Evolutionary conservation across 2,797 vertebrate genomes (phyloP), one percentile per base, ranked within the genome.

Genomic region (Paguma larvata): DNA sequence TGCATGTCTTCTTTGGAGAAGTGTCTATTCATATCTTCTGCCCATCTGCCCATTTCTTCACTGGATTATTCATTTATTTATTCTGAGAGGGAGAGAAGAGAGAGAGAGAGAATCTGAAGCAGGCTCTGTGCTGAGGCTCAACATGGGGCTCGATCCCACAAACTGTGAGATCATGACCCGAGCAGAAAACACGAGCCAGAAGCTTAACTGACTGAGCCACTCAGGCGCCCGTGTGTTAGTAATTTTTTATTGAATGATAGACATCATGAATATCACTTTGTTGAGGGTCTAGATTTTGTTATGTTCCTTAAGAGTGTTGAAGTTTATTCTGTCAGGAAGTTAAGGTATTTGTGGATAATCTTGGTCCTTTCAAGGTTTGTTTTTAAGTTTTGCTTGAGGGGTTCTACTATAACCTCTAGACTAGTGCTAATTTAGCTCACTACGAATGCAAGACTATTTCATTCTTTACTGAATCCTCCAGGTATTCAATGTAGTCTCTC

Each of bases 271-370:
- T 85, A 89, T 70, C 89, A 51, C 41, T 77, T 93, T 62, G 41
- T 32, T 89, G 68, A 67, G 70, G 4, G 7, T 53, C 41, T 75
- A 59, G 46, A 89, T 91, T 95, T 79, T 87, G n/a, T 87, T 82
- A 25, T 15, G 10, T 15, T 91, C 72, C 18, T 82, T 30, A 46
- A 87, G n/a, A 95, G n/a, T 68, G 30, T 63, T 93, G n/a, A 84
- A 78, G 21, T 53, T 89, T 84, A 65, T 75, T 25, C 51, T 70
- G 63, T 41, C 2, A 72, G 18, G 15, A 88, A 96, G 34, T 44
- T 79, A 84, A 79, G 51, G 53, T 96, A 70, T 78, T 78, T 88
- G 41, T 84, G 14, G 53, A 78, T 84, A 73, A 91, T 21, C n/a
- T 62, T 27, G 63, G 78, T 73, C 18, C 38, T 67, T 95, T 85